phyloP scores from a whole-genome alignment of 2,888 invertebrate genomes.

The Scaptomyza parva region DNA sequence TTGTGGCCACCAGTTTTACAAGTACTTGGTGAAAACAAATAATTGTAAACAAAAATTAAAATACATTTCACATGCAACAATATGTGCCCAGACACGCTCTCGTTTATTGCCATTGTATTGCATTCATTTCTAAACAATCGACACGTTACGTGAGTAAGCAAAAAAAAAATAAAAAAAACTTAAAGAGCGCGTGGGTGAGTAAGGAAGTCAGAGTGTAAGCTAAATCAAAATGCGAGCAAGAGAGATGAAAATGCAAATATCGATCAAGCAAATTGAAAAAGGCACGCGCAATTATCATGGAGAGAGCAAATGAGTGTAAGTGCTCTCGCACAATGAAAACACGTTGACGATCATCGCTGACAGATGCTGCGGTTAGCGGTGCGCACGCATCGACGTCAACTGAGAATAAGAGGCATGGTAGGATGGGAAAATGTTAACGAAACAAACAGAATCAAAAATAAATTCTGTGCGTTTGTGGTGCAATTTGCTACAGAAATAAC shows the following conservation, averaged over 20 bases:
- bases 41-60: slow-evolving; percentile 8
- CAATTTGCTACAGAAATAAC: slow-evolving; percentile 64
- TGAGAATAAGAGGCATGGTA: slow-evolving; percentile 38
- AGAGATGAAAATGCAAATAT: slow-evolving; percentile 44
- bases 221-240: slow-evolving; percentile 4
- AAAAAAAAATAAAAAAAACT: slow-evolving; percentile 3
- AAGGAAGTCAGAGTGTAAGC: slow-evolving; percentile 12
- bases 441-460: slow-evolving; percentile 70
- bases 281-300: slow-evolving; percentile 54
- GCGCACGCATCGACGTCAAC: slow-evolving; percentile 8
- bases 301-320: slow-evolving; percentile 3
- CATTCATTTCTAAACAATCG: slow-evolving; percentile 47
- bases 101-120: slow-evolving; percentile 7
- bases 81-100: slow-evolving; percentile 6
- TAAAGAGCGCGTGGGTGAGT: slow-evolving; percentile 9
- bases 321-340: background rate
- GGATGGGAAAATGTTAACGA: slow-evolving; percentile 63
- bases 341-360: slow-evolving; percentile 30
- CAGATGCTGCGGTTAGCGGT: slow-evolving; percentile 15
- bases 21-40: background rate
- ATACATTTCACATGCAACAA: slow-evolving; percentile 20
- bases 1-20: too few species aligned
- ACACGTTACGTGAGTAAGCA: slow-evolving; percentile 30
- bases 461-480: slow-evolving; percentile 12
- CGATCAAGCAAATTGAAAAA: slow-evolving; percentile 56